Base-by-base conservation (phyloP, 1,140 invertebrate genomes). In the Rhagoletis zephyria region DNA sequence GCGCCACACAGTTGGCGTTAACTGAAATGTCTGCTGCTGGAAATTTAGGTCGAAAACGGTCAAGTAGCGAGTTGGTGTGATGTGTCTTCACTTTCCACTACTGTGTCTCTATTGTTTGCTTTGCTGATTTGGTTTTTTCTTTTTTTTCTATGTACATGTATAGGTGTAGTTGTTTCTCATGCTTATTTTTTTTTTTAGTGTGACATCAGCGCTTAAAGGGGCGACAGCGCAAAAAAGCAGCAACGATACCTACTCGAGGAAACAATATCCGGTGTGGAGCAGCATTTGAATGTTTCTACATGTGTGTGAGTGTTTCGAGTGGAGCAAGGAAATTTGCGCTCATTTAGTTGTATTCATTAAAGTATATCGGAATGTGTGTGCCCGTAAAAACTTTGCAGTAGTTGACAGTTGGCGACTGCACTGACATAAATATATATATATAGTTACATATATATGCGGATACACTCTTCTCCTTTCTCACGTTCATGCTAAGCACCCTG, bases 21-120 rank as follows among this genome's bases (percentile, higher is more conserved):
- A 48, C 14, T 74, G 42, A 74, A 74, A 74, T 74, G 67, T 74
- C 67, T 74, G 42, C 42, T n/a, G 42, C 1, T 74, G 67, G 40
- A 74, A 45, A 74, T 74, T n/a, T 74, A 48, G 67, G 67, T 74
- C 67, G 67, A 74, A 74, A 65, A 74, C 12, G 67, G 30, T 74
- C 67, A 74, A 74, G 67, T 48, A 48, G 67, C 67, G 45, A 48
- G 67, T 74, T 10, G 40, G 67, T 74, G 42, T 10, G 40, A 42
- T 74, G 42, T 74, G 67, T 48, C 42, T 42, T 74, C 67, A 74
- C 67, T 74, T 74, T 48, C 40, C 42, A 48, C 30, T 70, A 48
- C n/a, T n/a, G 40, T 45, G 14, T 74, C 45, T 74, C 45, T 45
- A 74, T 74, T 12, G 67, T 74, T 16, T 74, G 14, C 67, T 42